These are phyloP conservation scores for Tetraodon nigroviridis DNA, from an alignment of 2,113 vertebrate genomes.

Conservation along the genomic window DNA sequence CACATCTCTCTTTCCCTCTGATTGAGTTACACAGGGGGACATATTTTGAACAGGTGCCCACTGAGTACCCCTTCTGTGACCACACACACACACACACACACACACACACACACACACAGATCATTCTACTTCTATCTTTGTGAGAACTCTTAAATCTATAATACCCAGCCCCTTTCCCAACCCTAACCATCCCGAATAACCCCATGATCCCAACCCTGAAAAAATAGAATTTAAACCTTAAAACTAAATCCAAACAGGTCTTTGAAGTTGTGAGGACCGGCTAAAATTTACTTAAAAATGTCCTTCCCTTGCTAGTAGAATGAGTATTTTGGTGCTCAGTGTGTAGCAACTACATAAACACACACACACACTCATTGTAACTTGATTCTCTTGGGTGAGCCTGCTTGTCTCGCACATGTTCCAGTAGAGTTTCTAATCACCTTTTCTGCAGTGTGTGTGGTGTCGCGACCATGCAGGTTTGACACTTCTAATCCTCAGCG, in stretches of 20 bases:
- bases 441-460: slow-evolving; percentile 3
- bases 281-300: too few relatives aligned
- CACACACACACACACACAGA: neutral
- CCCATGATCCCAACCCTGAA: too few relatives aligned
- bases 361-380: slow-evolving; percentile 38
- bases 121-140: too few relatives aligned
- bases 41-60: slow-evolving; percentile 65
- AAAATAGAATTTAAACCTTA: too few relatives aligned
- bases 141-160: too few relatives aligned
- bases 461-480: slow-evolving; percentile 22
- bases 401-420: slow-evolving; percentile 23
- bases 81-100: slow-evolving; percentile 21
- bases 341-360: too few relatives aligned
- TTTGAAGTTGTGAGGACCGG: too few relatives aligned
- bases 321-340: slow-evolving; percentile 17
- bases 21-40: slow-evolving; percentile 59
- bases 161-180: slow-evolving; percentile 21
- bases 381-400: slow-evolving; percentile 41
- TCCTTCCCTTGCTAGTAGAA: too few relatives aligned
- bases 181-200: too few relatives aligned
- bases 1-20: slow-evolving; percentile 36
- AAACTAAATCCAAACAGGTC: too few relatives aligned
- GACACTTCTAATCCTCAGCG: slow-evolving; percentile 31
- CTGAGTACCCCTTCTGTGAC: slow-evolving; percentile 16
- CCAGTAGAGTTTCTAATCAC: slow-evolving; percentile 11